Percentiles rank a stretch among this genome's conserved stretches.
phyloP scores from a whole-genome alignment of 2,113 vertebrate species.

The Saccopteryx leptura region DNA sequence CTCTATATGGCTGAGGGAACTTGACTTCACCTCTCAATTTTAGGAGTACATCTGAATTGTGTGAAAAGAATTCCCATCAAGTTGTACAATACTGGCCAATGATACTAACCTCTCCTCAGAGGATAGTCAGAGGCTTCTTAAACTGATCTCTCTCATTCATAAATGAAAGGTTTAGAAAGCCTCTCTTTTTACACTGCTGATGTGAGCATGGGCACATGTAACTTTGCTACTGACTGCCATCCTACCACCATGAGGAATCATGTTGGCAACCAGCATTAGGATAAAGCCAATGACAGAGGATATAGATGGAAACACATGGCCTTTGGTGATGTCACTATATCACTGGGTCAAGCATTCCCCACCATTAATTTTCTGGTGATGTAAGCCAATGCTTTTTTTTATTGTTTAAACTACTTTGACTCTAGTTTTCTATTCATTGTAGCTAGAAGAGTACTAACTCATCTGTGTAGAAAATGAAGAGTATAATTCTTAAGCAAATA shows the following conservation, averaged over 20 bases:
- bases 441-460: neutral
- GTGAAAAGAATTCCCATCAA: neutral
- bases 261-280: neutral
- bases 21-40: neutral
- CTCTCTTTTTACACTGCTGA: neutral
- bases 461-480: neutral
- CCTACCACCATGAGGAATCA: neutral
- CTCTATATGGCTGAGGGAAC: neutral
- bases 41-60: neutral
- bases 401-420: conserved; percentile 20
- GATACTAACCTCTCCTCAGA: neutral
- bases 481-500: conserved; percentile 14
- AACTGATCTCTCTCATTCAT: neutral
- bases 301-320: neutral
- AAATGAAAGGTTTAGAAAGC: neutral
- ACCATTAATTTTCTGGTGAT: neutral
- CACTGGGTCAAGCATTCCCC: neutral
- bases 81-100: neutral
- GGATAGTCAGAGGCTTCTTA: neutral
- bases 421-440: neutral
- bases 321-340: neutral
- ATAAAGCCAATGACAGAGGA: neutral
- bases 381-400: neutral
- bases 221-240: neutral
- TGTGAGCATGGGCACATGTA: neutral